phyloP scores from a whole-genome alignment of 1,140 invertebrate genomes.

The Phocides pigmalion region DNA sequence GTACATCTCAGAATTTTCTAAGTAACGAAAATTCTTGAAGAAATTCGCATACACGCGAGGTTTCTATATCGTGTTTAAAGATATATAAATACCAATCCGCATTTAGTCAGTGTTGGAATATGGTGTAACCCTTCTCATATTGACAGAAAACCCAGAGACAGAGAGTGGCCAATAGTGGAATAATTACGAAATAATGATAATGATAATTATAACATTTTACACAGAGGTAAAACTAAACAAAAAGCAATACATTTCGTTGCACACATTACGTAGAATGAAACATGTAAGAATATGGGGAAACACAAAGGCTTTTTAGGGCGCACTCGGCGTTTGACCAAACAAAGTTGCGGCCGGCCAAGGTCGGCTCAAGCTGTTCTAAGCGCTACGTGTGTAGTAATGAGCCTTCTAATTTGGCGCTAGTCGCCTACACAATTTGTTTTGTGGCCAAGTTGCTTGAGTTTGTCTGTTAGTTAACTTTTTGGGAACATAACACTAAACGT shows the following conservation, averaged over 20 bases:
- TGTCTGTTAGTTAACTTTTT: slow-evolving; percentile 15
- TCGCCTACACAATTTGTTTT: slow-evolving; percentile 19
- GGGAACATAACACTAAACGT: slow-evolving; percentile 5
- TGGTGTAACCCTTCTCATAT: no score
- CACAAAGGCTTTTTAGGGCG: slow-evolving; percentile 9
- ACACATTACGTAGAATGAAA: not conserved
- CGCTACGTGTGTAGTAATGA: slow-evolving; percentile 22
- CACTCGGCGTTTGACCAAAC: slow-evolving; percentile 14
- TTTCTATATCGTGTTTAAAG: no score
- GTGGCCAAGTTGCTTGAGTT: slow-evolving; percentile 6
- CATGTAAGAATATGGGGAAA: slow-evolving; percentile 2
- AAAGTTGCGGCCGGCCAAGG: slow-evolving; percentile 22
- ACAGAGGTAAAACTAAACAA: no score
- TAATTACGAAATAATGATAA: no score
- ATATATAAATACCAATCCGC: no score
- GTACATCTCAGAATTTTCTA: no score
- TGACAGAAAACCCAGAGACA: no score
- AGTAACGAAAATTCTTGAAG: no score
- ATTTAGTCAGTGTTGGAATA: no score
- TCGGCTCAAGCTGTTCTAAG: not conserved
- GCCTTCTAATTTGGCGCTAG: slow-evolving; percentile 18
- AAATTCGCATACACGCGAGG: no score
- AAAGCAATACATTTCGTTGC: not conserved
- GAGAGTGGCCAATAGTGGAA: no score
- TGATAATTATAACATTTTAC: no score